Conservation (phyloP, 2,113 vertebrate species). For the Regulus satrapa region DNA sequence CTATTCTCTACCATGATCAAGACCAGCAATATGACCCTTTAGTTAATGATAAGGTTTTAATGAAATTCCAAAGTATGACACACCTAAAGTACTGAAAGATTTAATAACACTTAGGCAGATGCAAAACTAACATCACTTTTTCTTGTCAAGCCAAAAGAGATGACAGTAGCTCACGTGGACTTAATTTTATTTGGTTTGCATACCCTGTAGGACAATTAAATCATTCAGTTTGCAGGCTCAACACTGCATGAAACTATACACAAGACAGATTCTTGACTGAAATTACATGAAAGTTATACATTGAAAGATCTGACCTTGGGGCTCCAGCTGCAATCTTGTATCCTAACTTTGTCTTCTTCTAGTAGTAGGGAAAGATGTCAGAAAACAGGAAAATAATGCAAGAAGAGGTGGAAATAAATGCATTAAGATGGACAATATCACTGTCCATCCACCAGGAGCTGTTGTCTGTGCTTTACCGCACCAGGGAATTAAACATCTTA, state of each 20-base stretch:
- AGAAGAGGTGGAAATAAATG: background rate
- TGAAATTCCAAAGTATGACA: constrained; percentile 13
- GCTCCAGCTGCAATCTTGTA: background rate
- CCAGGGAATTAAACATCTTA: background rate
- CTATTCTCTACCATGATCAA: background rate
- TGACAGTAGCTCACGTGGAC: background rate
- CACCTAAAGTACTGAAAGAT: constrained; percentile 1
- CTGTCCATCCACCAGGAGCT: background rate
- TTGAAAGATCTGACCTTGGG: background rate
- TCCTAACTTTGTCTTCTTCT: background rate
- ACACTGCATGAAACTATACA: background rate
- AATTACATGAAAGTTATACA: background rate
- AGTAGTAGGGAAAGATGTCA: background rate
- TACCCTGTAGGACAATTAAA: constrained; percentile 2
- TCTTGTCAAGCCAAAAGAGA: background rate
- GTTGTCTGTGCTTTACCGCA: background rate
- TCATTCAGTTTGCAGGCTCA: background rate
- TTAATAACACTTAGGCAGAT: background rate
- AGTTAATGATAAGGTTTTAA: background rate
- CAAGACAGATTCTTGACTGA: background rate
- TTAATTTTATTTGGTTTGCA: background rate
- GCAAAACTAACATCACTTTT: constrained; percentile 10
- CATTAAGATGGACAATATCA: background rate
- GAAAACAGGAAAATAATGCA: background rate
- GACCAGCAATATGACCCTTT: background rate